A percentile compares a stretch with the other conserved stretches of the same genome.
Evolutionary conservation across 2,797 vertebrate genomes (phyloP).

Genomic region (Cichlasoma orientale): DNA sequence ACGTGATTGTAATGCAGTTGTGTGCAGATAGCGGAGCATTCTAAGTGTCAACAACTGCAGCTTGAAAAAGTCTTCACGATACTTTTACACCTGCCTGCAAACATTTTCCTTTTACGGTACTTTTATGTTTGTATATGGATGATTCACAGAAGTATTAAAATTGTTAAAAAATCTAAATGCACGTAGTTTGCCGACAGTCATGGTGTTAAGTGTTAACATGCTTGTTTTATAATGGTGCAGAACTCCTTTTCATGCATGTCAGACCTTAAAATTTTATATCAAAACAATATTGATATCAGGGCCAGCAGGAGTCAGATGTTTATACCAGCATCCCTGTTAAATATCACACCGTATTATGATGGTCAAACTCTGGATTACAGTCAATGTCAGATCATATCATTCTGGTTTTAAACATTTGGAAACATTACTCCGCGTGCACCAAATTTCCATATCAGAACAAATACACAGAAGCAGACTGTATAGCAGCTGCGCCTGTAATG

Average conservation of each 20-base stretch:
- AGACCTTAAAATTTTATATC: background rate
- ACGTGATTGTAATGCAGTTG: background rate
- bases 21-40: background rate
- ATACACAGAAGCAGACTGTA: conserved; percentile 21
- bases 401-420: conserved; percentile 8
- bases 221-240: background rate
- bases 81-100: background rate
- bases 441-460: conserved; percentile 39
- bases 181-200: background rate
- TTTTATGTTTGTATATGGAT: background rate
- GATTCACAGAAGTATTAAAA: background rate
- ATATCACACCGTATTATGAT: background rate
- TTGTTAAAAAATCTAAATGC: background rate
- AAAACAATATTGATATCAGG: background rate
- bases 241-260: background rate
- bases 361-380: conserved; percentile 10
- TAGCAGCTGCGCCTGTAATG: conserved; percentile 42
- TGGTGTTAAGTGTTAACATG: background rate
- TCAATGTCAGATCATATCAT: conserved; percentile 17
- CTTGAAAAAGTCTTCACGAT: background rate
- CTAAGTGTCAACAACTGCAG: background rate
- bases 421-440: background rate
- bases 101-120: accelerated
- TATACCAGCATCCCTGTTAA: background rate
- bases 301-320: background rate